A percentile compares a stretch with the other conserved stretches of the same genome.
These are phyloP conservation scores for Unio pictorum DNA, from an alignment of 2,888 invertebrate species.

Conservation along the genomic window DNA sequence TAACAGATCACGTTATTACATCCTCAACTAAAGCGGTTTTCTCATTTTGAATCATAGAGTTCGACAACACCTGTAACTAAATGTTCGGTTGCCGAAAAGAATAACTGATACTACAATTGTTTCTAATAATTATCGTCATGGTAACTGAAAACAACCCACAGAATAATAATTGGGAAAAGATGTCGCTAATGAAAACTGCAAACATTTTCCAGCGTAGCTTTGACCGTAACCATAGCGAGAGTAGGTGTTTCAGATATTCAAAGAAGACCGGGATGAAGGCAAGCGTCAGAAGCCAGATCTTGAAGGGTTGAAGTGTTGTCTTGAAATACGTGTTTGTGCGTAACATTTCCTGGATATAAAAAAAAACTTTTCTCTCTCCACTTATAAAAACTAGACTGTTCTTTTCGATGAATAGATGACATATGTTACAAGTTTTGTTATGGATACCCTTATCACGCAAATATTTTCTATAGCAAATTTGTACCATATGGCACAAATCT, in stretches of 20 bases:
- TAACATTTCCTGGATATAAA: constrained; percentile 25
- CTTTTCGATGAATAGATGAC: too few species aligned
- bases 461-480: too few species aligned
- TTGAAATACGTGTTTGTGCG: constrained; percentile 61
- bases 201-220: constrained; percentile 37
- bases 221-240: constrained; percentile 12
- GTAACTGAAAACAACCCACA: constrained; percentile 57
- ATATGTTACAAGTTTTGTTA: too few species aligned
- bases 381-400: too few species aligned
- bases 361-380: too few species aligned
- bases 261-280: constrained; percentile 31
- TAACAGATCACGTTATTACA: constrained; percentile 34
- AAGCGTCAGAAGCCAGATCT: constrained; percentile 41
- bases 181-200: constrained; percentile 35
- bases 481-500: too few species aligned
- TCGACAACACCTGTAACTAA: constrained; percentile 36
- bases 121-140: constrained; percentile 54
- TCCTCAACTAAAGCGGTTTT: constrained; percentile 38
- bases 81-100: constrained; percentile 55
- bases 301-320: constrained; percentile 35
- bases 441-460: too few species aligned
- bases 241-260: constrained; percentile 41
- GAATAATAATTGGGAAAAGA: constrained; percentile 61
- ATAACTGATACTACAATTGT: constrained; percentile 47
- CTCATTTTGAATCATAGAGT: constrained; percentile 36